Percentiles rank a stretch among this genome's conserved stretches.
Conservation (phyloP, 2,888 invertebrate genomes). For the Norana najaformis region DNA sequence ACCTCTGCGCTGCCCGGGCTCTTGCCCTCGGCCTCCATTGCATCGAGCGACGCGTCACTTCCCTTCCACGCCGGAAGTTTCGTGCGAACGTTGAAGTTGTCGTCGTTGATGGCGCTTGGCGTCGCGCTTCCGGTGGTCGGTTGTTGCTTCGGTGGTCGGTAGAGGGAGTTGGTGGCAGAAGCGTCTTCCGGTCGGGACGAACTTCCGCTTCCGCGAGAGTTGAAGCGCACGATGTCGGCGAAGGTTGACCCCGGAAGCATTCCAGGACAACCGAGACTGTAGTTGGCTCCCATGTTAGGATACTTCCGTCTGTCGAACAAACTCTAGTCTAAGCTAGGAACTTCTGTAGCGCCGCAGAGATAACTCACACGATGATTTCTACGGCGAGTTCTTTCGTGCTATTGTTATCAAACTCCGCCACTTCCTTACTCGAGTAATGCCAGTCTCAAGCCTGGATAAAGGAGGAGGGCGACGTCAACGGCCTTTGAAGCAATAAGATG, state of each 20-base stretch:
- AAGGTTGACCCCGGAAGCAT: conserved; percentile 7
- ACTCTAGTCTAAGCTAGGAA: neutral
- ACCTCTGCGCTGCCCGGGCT: neutral
- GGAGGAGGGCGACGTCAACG: too few relatives aligned
- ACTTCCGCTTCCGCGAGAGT: neutral
- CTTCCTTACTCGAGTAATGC: too few relatives aligned
- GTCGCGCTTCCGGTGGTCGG: conserved; percentile 1
- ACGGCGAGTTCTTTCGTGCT: neutral
- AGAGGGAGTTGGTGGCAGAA: neutral
- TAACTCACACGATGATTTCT: neutral
- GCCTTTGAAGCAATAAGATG: too few relatives aligned
- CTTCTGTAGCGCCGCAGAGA: neutral
- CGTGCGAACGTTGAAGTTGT: conserved; percentile 22
- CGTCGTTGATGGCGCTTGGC: conserved; percentile 6
- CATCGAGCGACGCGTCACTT: conserved; percentile 19
- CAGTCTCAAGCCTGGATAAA: too few relatives aligned
- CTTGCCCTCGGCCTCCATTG: neutral
- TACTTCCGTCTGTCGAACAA: neutral
- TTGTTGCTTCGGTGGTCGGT: neutral
- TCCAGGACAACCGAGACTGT: conserved; percentile 1
- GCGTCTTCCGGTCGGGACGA: neutral
- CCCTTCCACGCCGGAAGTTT: conserved; percentile 21
- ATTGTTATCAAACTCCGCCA: too few relatives aligned
- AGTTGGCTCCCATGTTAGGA: neutral
- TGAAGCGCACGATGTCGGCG: neutral